Evolutionary conservation across 2,888 invertebrate genomes (phyloP).

Genomic region (Drosophila crucigera): DNA sequence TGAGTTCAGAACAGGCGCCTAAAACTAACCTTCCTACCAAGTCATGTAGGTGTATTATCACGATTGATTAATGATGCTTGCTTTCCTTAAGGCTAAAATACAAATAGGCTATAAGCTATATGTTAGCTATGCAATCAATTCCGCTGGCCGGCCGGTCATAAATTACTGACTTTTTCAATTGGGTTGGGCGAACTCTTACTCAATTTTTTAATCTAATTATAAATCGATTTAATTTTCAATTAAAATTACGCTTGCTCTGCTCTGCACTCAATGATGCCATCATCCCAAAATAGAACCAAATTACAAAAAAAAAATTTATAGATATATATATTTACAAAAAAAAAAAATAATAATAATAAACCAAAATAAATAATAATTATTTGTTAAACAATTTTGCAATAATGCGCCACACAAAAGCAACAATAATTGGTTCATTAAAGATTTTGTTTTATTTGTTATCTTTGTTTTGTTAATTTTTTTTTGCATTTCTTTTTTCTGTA

Average conservation of each 20-base stretch:
- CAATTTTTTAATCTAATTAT: conserved; percentile 17
- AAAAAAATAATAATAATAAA: not conserved
- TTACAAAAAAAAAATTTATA: conserved; percentile 17
- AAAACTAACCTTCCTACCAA: conserved; percentile 1
- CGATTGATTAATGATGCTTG: conserved; percentile 20
- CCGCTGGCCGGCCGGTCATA: conserved; percentile 46
- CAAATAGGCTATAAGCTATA: conserved; percentile 13
- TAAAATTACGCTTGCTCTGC: conserved; percentile 55
- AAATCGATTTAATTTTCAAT: conserved; percentile 24
- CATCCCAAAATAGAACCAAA: conserved; percentile 76
- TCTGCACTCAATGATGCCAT: conserved; percentile 83
- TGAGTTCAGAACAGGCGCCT: conserved; percentile 62
- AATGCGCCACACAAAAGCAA: conserved; percentile 63
- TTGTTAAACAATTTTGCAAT: conserved; percentile 54
- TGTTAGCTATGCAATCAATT: conserved; percentile 38
- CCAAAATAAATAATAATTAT: conserved; percentile 57
- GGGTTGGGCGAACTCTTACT: conserved; percentile 10
- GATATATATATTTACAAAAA: conserved; percentile 8
- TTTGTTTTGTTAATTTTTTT: conserved; percentile 37
- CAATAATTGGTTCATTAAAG: conserved; percentile 67
- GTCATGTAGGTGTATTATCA: conserved; percentile 3
- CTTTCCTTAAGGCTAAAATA: conserved; percentile 38
- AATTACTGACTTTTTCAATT: conserved; percentile 80
- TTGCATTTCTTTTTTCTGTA: conserved; percentile 59
- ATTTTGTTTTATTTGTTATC: conserved; percentile 72